Percentiles rank a stretch among this genome's conserved stretches.
These are phyloP conservation scores for Triops longicaudatus DNA, from an alignment of 1,140 invertebrate species.

Conservation along the genomic window DNA sequence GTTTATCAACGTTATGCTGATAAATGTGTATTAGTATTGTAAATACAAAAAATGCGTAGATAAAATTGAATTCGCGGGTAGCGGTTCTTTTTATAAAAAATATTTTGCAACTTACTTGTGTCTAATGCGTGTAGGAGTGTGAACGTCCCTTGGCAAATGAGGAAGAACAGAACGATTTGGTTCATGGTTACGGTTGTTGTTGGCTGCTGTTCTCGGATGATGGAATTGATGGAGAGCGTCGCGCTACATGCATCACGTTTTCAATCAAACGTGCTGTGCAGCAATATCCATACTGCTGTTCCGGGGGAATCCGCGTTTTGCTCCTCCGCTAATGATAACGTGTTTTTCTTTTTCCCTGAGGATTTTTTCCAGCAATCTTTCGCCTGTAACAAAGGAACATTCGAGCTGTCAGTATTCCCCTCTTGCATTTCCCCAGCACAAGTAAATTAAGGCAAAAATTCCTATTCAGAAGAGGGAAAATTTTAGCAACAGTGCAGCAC, in stretches of 20 bases:
- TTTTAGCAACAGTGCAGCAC: background rate
- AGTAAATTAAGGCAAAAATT: background rate
- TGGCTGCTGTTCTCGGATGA: background rate
- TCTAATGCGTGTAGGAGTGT: background rate
- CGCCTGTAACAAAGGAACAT: background rate
- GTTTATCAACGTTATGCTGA: too few relatives aligned
- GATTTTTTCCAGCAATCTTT: too few relatives aligned
- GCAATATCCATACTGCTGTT: background rate
- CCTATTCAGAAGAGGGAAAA: background rate
- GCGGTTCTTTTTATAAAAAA: background rate
- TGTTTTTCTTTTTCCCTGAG: too few relatives aligned
- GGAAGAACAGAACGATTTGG: background rate
- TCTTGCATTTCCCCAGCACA: background rate
- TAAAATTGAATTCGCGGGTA: too few relatives aligned
- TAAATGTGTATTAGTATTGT: too few relatives aligned
- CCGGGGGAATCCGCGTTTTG: background rate
- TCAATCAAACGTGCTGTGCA: slow-evolving; percentile 6
- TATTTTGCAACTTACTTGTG: background rate
- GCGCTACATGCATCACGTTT: background rate
- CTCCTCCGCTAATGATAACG: too few relatives aligned
- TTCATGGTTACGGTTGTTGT: background rate
- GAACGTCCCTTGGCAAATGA: slow-evolving; percentile 4
- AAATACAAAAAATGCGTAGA: too few relatives aligned
- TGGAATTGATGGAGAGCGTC: background rate
- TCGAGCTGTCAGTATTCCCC: background rate